Evolutionary conservation across 2,797 vertebrate genomes (phyloP).

Genomic region (Ammospiza maritima): DNA sequence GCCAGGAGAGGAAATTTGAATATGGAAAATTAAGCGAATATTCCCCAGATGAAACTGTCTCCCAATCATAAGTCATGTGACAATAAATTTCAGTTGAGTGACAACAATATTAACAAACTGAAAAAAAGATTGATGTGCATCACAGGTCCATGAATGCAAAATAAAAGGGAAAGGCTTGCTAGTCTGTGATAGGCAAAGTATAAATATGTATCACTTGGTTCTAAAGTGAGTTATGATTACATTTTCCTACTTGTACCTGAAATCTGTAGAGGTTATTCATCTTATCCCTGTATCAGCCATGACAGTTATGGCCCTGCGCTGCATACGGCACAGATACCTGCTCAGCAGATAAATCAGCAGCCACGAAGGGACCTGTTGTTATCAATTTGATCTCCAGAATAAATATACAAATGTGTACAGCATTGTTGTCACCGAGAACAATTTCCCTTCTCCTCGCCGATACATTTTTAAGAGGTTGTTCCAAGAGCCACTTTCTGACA

Average conservation of each 20-base stretch:
- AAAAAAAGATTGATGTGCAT: slow-evolving; percentile 74
- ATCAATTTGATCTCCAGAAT: slow-evolving; percentile 75
- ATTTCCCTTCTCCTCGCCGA: slow-evolving; percentile 37
- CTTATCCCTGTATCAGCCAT: slow-evolving; percentile 73
- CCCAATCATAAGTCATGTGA: slow-evolving; percentile 67
- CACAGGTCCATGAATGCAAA: slow-evolving; percentile 51
- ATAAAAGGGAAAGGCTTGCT: slow-evolving; percentile 68
- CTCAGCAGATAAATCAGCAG: slow-evolving; percentile 77
- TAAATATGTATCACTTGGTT: slow-evolving; percentile 79
- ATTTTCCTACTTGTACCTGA: slow-evolving; percentile 77
- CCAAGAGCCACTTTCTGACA: slow-evolving; percentile 31
- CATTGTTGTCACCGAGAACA: slow-evolving; percentile 25
- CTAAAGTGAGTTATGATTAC: slow-evolving; percentile 81
- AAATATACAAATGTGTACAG: slow-evolving; percentile 48
- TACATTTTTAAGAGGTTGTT: slow-evolving; percentile 34
- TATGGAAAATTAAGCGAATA: slow-evolving; percentile 62
- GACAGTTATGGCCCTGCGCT: slow-evolving; percentile 71
- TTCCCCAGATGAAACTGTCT: slow-evolving; percentile 61
- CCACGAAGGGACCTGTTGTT: slow-evolving; percentile 72
- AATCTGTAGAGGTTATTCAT: slow-evolving; percentile 78
- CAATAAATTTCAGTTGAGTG: slow-evolving; percentile 72
- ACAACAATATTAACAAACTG: slow-evolving; percentile 76
- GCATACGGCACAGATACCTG: slow-evolving; percentile 48
- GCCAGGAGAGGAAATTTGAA: slow-evolving; percentile 40
- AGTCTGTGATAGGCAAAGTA: slow-evolving; percentile 59